Evolutionary conservation across 2,888 invertebrate species (phyloP).

Genomic region (Melinopterus prodromus): DNA sequence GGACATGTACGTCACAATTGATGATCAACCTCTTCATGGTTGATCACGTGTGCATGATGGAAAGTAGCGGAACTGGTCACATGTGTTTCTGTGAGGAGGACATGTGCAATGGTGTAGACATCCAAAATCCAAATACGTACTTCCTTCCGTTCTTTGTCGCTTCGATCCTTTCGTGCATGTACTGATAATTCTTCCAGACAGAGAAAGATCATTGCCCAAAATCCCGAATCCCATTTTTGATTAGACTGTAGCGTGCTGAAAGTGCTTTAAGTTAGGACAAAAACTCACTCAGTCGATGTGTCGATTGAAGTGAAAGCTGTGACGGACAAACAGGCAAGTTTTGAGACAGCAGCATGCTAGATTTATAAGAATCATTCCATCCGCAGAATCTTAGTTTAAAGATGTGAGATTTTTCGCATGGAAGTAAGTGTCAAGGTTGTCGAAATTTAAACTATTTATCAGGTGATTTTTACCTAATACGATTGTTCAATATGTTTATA

Average conservation of each 20-base stretch:
- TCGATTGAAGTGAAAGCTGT: conserved; percentile 13
- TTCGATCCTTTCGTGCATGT: conserved; percentile 42
- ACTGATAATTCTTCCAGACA: conserved; percentile 33
- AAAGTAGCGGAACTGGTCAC: conserved; percentile 97
- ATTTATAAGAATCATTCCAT: no score
- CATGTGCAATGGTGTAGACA: conserved; percentile 80
- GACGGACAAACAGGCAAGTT: conserved; percentile 10
- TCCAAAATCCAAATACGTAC: neutral
- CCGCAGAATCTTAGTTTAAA: no score
- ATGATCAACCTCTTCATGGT: conserved; percentile 98
- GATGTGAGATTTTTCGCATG: no score
- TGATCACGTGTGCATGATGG: conserved; percentile 98
- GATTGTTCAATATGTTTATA: no score
- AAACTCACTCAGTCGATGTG: conserved; percentile 16
- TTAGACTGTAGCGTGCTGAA: neutral
- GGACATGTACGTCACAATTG: conserved; percentile 92
- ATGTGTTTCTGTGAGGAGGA: conserved; percentile 99
- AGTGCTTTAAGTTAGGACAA: neutral
- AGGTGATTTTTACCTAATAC: no score
- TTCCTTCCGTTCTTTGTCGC: neutral
- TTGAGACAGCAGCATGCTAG: no score
- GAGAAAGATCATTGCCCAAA: conserved; percentile 27
- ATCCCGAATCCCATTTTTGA: conserved; percentile 28
- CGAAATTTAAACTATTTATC: no score
- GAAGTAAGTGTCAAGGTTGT: no score